Base-by-base conservation (phyloP, 2,797 vertebrate genomes). In the Muscicapa comitata region DNA sequence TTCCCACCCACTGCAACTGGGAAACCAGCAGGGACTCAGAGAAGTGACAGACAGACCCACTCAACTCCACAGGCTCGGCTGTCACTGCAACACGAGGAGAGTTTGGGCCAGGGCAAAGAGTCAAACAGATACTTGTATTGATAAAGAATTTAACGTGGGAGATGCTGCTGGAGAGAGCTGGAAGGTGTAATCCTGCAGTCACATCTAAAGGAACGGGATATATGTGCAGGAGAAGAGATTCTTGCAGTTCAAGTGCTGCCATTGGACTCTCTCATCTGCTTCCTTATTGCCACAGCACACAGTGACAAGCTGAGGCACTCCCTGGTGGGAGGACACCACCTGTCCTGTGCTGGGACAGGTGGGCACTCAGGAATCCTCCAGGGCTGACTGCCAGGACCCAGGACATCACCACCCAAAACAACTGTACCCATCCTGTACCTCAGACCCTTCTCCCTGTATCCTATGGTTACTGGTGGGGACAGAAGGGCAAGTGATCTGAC, bases 1-100 rank as follows among this genome's bases (percentile, higher is more conserved):
- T 10, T 31, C 38, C 54, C 55, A 68, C 35, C 45, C 54, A 38
- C 33, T 0, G 0, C 13, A n/a, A 76, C 0, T 31, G 47, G 55
- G 55, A 65, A 65, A 33, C 16, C 66, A 73, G 5, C 43, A 40
- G 1, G 68, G 47, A 53, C 38, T 31, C 16, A 2, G 0, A 26
- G 42, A 70, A 53, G n/a, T 1, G 14, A 47, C 29, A 70, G 35
- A 51, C 20, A 38, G 23, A 53, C 2, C 38, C 71, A 38, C 10
- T 17, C 28, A 66, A 26, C 19, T n/a, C 40, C 58, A 16, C 7
- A 35, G n/a, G 45, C 61, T 57, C 4, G 1, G 50, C 31, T 40
- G 31, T 31, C 81, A 54, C 59, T 31, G 43, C 35, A 63, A 4
- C 6, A 0, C 3, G 8, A 74, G 31, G 10, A 78, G 42, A 15